Percentiles rank a stretch among this genome's conserved stretches.
Conservation (phyloP, 2,888 invertebrate species). For the Drosophila flavopinicola region DNA sequence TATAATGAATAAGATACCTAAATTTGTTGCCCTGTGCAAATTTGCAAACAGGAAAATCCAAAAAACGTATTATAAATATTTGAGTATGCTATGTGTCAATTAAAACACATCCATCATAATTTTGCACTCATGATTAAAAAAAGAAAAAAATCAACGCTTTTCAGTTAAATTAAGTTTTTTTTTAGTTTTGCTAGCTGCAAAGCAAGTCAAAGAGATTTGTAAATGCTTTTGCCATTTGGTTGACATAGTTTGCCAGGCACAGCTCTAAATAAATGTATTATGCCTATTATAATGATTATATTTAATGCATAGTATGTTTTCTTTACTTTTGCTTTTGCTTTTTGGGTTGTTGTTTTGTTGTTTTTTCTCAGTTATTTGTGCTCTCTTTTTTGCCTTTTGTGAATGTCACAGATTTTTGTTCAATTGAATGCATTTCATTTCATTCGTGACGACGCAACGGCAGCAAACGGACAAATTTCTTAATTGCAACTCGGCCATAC, state of each 20-base stretch:
- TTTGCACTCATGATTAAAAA: neutral
- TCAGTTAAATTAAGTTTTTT: neutral
- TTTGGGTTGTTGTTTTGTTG: neutral
- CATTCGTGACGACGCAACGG: slow-evolving; percentile 57
- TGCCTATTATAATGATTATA: slow-evolving; percentile 19
- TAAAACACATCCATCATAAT: neutral
- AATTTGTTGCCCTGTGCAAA: no score
- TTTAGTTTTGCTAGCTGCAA: neutral
- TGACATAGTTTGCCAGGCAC: slow-evolving; percentile 30
- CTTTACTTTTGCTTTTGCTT: neutral
- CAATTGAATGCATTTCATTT: slow-evolving; percentile 77
- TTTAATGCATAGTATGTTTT: neutral
- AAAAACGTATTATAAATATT: neutral
- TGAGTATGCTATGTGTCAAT: neutral
- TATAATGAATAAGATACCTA: no score
- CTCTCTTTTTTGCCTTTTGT: slow-evolving; percentile 19
- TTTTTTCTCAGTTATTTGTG: neutral
- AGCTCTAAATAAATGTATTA: slow-evolving; percentile 21
- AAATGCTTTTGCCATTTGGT: slow-evolving; percentile 29
- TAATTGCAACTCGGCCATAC: slow-evolving; percentile 42
- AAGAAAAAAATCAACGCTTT: neutral
- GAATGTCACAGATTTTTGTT: slow-evolving; percentile 51
- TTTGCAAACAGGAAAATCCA: no score
- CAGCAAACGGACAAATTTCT: slow-evolving; percentile 42
- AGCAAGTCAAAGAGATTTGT: slow-evolving; percentile 18